Evolutionary conservation across 2,888 invertebrate genomes (phyloP).

Genomic region (Sphaerophoria rueppellii): DNA sequence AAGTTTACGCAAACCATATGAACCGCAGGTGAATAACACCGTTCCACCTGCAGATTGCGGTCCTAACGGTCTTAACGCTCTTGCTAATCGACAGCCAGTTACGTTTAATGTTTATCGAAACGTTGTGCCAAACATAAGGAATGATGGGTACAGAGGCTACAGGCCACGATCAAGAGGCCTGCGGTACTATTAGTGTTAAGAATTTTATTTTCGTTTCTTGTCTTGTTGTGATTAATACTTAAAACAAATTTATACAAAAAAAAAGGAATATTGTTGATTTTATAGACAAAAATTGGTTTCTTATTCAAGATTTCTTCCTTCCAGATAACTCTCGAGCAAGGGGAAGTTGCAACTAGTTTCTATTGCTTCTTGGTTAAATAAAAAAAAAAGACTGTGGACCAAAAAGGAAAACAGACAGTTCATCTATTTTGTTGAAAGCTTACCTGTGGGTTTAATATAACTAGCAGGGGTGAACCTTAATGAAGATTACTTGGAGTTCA

Average conservation of each 20-base stretch:
- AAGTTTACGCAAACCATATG: slow-evolving; percentile 77
- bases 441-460: too few relatives aligned
- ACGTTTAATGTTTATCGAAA: slow-evolving; percentile 59
- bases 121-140: slow-evolving; percentile 74
- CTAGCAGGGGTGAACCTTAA: too few relatives aligned
- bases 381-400: too few relatives aligned
- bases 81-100: slow-evolving; percentile 50
- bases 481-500: too few relatives aligned
- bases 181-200: slow-evolving; percentile 76
- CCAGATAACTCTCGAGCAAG: too few relatives aligned
- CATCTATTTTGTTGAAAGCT: too few relatives aligned
- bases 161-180: slow-evolving; percentile 79
- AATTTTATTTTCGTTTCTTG: background rate
- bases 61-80: too few relatives aligned
- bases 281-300: slow-evolving; percentile 6
- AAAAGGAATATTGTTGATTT: slow-evolving; percentile 4
- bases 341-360: too few relatives aligned
- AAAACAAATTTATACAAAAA: background rate
- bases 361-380: too few relatives aligned
- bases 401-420: too few relatives aligned
- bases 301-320: background rate
- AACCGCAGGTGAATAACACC: slow-evolving; percentile 45
- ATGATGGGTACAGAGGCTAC: slow-evolving; percentile 74
- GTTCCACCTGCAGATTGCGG: slow-evolving; percentile 72
- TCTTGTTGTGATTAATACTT: background rate